Conservation (phyloP, 64 coral and sea anemone species). For the Montipora sp. region DNA sequence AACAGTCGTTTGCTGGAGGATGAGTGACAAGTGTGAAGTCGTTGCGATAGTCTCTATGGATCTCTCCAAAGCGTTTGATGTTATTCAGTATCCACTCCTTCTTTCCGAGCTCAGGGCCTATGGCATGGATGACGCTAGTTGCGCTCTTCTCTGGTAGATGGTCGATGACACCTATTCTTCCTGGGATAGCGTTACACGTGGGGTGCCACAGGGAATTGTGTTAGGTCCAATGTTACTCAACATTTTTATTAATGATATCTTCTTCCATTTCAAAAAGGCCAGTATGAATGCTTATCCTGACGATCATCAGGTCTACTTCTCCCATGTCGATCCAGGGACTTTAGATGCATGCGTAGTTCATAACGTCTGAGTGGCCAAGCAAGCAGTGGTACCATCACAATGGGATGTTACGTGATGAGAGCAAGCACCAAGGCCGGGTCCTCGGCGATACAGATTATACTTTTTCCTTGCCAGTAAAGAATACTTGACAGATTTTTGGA, state of each 20-base stretch:
- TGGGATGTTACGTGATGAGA: constrained; percentile 38
- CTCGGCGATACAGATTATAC: constrained; percentile 21
- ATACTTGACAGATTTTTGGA: constrained; percentile 41
- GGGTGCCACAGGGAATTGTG: constrained; percentile 29
- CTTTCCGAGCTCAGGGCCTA: background rate
- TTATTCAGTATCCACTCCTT: too few species aligned
- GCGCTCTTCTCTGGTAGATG: constrained; percentile 1
- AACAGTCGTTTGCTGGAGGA: too few species aligned
- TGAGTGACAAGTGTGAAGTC: too few species aligned
- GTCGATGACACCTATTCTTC: background rate
- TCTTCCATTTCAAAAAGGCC: constrained; percentile 11
- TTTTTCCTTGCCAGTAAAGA: constrained; percentile 37
- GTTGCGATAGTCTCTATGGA: too few species aligned
- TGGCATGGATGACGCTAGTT: constrained; percentile 3
- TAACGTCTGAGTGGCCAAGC: background rate
- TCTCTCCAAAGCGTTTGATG: too few species aligned
- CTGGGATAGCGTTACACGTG: constrained; percentile 5
- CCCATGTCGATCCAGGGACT: constrained; percentile 12
- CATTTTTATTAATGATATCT: constrained; percentile 23
- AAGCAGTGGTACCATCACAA: constrained; percentile 40
- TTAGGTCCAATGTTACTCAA: constrained; percentile 12
- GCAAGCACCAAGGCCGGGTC: constrained; percentile 29
- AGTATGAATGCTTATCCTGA: constrained; percentile 1
- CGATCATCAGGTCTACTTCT: constrained; percentile 20
- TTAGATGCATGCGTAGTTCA: constrained; percentile 13